These are phyloP conservation scores for Rhynchopsitta pachyrhyncha DNA, from an alignment of 2,113 vertebrate species.

Conservation along the genomic window DNA sequence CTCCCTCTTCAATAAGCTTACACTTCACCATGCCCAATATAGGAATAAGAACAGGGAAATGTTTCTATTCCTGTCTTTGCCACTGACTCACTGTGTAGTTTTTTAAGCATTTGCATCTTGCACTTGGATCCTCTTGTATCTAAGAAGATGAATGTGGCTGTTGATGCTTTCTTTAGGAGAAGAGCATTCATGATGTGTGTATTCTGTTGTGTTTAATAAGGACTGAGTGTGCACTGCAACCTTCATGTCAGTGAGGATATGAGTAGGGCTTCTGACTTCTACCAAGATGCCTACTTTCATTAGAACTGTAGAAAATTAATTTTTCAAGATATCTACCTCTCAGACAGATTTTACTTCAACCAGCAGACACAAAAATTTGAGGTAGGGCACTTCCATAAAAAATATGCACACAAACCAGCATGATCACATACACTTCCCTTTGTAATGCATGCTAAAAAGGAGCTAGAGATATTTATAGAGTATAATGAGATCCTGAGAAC, in stretches of 20 bases:
- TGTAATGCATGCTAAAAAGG: background rate
- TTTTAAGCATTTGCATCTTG: slow-evolving; percentile 13
- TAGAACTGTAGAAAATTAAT: background rate
- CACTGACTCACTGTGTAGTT: slow-evolving; percentile 18
- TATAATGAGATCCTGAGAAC: background rate
- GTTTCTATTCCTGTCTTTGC: slow-evolving; percentile 44
- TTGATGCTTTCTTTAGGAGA: background rate
- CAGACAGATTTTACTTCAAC: background rate
- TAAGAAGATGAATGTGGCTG: background rate
- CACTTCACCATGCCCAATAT: background rate
- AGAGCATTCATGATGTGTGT: background rate
- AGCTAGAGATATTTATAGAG: background rate
- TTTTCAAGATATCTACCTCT: background rate
- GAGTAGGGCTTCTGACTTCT: background rate
- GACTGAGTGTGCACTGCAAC: background rate
- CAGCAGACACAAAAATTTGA: background rate
- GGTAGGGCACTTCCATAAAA: background rate
- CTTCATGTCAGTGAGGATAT: background rate
- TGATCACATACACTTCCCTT: background rate
- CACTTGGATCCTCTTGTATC: background rate
- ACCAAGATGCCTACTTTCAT: background rate
- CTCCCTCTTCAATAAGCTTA: background rate
- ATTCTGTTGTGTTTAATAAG: background rate
- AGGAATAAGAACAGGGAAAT: background rate
- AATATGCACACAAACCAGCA: background rate